Evolutionary conservation across 2,888 invertebrate species (phyloP), one percentile per base, ranked within the genome.

Genomic region (Caenorhabditis sp.): DNA sequence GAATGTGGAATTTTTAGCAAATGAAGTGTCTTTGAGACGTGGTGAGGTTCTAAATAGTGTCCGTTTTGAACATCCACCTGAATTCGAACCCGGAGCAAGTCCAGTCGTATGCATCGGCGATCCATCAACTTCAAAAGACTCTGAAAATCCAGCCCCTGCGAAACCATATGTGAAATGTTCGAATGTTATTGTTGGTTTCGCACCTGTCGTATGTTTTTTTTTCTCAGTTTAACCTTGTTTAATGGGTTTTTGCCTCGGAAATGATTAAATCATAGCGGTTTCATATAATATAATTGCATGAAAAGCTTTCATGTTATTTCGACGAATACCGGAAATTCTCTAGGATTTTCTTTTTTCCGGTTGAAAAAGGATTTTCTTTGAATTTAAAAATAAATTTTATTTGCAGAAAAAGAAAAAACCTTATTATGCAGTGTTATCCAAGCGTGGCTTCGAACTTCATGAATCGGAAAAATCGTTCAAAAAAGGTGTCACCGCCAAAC

Each of bases 391-490:
- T 10, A n/a, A 53, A 53, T 62, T 54, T 14, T 26, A 59, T 31
- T 72, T 83, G 31, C 73, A 82, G 81, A 83, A 83, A 60, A 77
- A 65, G 56, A 81, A 80, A 65, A 81, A 80, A 56, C 17, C 60
- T n/a, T 74, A 72, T 65, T 85, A 73, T 57, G 78, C 73, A 5
- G 80, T 83, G 17, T 62, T 83, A 1, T 65, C 76, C 7, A 78
- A 79, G 58, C 73, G 84, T 49, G 76, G 79, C 7, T 64, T 85
- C 23, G 85, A 85, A 57, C 65, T 85, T 26, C 78, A 83, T 70
- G 81, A 83, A 52, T 78, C 78, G n/a, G 83, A 85, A 62, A 85
- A 85, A 43, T 20, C 54, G 5, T 80, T 59, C 54, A 38, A 67
- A 26, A 64, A 66, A 14, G 80, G 79, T 66, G 78, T 76, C 59